Conservation (phyloP, 2,797 vertebrate species). For the Melanogrammus aeglefinus region DNA sequence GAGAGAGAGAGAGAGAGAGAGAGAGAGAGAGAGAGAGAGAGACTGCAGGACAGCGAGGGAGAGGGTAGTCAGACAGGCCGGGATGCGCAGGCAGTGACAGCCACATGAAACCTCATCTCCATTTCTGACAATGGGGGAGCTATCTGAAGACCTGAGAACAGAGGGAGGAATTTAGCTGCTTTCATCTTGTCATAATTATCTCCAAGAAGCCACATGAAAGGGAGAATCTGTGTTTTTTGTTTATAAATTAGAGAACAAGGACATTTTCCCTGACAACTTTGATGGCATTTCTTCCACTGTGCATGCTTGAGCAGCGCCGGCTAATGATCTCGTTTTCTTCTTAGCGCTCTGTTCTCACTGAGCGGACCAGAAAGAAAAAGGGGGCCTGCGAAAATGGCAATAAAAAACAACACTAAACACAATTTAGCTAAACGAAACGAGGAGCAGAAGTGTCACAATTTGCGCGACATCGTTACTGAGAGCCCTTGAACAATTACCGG, state of each 20-base stretch:
- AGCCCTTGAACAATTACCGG: constrained; percentile 44
- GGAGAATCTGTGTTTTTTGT: constrained; percentile 74
- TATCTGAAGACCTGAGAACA: constrained; percentile 76
- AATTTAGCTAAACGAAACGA: constrained; percentile 63
- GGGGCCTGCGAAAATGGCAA: constrained; percentile 63
- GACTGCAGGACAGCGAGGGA: constrained; percentile 28
- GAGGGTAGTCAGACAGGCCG: constrained; percentile 45
- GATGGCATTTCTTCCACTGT: constrained; percentile 70
- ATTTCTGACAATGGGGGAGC: constrained; percentile 81
- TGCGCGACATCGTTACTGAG: constrained; percentile 57
- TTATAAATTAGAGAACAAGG: constrained; percentile 80
- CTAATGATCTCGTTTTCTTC: constrained; percentile 69
- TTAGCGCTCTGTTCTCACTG: constrained; percentile 45
- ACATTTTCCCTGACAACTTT: constrained; percentile 74
- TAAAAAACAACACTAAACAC: constrained; percentile 72
- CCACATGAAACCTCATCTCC: constrained; percentile 78
- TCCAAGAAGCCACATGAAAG: constrained; percentile 78
- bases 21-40: constrained; percentile 15
- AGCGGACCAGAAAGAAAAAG: constrained; percentile 36
- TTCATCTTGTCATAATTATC: constrained; percentile 82
- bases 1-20: no score
- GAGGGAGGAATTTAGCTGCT: constrained; percentile 77
- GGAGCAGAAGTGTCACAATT: constrained; percentile 64
- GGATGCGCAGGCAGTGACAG: constrained; percentile 72
- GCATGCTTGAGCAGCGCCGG: constrained; percentile 67